These are phyloP conservation scores for Cyprinodon diabolis DNA, from an alignment of 2,797 vertebrate genomes.

Conservation along the genomic window DNA sequence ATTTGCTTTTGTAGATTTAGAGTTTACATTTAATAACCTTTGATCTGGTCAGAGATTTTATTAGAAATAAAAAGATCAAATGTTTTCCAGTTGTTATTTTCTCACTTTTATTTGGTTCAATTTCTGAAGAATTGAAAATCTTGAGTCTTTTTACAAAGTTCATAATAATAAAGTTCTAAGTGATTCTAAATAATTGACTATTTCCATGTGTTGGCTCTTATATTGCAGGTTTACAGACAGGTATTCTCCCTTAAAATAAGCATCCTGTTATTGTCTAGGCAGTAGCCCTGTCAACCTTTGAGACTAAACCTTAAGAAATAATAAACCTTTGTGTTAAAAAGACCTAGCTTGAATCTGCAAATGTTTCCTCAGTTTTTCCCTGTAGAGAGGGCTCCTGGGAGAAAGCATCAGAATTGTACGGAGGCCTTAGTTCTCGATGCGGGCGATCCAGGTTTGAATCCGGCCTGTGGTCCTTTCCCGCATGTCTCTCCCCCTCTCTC, in stretches of 20 bases:
- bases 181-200: not conserved
- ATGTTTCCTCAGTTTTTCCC: not conserved
- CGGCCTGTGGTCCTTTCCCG: too few species aligned
- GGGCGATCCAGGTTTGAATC: too few species aligned
- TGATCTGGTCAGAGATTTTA: not conserved
- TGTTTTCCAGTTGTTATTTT: not conserved
- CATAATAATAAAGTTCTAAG: not conserved
- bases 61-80: not conserved
- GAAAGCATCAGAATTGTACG: too few species aligned
- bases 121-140: not conserved
- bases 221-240: not conserved
- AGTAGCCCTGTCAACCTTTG: not conserved
- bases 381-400: too few species aligned
- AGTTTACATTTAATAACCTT: not conserved
- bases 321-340: not conserved
- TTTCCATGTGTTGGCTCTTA: not conserved
- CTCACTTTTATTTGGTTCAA: not conserved
- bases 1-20: too few species aligned
- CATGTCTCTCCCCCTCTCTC: too few species aligned
- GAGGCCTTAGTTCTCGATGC: too few species aligned
- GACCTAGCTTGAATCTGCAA: not conserved
- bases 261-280: not conserved
- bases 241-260: not conserved
- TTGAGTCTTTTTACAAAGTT: too few species aligned
- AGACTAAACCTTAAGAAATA: not conserved